A percentile compares a stretch with the other conserved stretches of the same genome.
phyloP scores from a whole-genome alignment of 1,140 invertebrate species.

The Apis cerana region DNA sequence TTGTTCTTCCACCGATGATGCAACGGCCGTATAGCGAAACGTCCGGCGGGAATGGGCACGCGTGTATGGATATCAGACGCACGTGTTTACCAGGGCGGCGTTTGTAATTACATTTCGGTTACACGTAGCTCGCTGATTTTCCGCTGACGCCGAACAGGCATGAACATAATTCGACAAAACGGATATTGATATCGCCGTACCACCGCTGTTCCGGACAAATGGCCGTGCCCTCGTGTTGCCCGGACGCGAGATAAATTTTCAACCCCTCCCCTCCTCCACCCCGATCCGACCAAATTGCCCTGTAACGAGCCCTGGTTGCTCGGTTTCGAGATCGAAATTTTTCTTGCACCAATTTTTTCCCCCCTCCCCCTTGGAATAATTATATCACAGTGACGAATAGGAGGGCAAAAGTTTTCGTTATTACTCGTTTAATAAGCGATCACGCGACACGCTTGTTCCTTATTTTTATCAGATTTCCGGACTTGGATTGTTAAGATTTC shows the following conservation, averaged over 20 bases:
- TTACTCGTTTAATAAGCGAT: too few relatives aligned
- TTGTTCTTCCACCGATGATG: conserved; percentile 29
- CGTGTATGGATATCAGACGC: conserved; percentile 34
- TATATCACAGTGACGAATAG: too few relatives aligned
- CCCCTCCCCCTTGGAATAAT: too few relatives aligned
- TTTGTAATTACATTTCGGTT: conserved; percentile 52
- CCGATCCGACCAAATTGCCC: neutral
- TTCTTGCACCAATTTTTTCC: neutral
- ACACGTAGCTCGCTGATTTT: conserved; percentile 37
- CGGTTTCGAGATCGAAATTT: neutral
- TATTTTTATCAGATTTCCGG: too few relatives aligned
- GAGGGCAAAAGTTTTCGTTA: too few relatives aligned
- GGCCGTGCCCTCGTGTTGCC: neutral
- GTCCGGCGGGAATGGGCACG: neutral
- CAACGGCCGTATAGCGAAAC: neutral
- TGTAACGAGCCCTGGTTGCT: neutral
- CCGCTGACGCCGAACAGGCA: conserved; percentile 36
- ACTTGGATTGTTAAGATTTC: too few relatives aligned
- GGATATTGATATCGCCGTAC: conserved; percentile 41
- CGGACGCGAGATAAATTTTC: conserved; percentile 29
- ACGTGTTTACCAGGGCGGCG: conserved; percentile 39
- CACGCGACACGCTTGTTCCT: too few relatives aligned
- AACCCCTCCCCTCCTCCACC: neutral
- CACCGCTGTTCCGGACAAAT: conserved; percentile 20
- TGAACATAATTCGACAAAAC: conserved; percentile 51